Evolutionary conservation across 2,888 invertebrate species (phyloP).

Genomic region (Callosobruchus maculatus): DNA sequence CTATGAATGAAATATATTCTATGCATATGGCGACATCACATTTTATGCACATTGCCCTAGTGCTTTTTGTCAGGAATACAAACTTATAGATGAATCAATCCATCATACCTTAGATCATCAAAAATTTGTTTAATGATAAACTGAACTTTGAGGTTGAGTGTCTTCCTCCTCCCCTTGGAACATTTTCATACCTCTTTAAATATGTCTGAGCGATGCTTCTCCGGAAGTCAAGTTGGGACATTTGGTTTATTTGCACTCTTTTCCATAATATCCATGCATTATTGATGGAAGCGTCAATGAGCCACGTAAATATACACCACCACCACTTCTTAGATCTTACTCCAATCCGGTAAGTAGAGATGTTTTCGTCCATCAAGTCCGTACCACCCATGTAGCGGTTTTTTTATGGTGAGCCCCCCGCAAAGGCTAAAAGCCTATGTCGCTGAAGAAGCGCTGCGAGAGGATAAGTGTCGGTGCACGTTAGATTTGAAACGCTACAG

Average conservation of each 20-base stretch:
- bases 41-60: no score
- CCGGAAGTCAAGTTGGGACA: conserved; percentile 9
- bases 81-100: conserved; percentile 13
- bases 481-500: no score
- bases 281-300: conserved; percentile 7
- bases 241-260: background rate
- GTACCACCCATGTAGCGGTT: conserved; percentile 16
- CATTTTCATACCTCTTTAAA: conserved; percentile 22
- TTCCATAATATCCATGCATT: conserved; percentile 13
- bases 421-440: no score
- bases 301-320: conserved; percentile 16
- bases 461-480: no score
- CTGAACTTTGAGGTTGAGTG: conserved; percentile 10
- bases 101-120: conserved; percentile 16
- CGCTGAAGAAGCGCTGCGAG: no score
- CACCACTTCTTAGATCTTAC: conserved; percentile 16
- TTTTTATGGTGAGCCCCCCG: no score
- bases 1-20: conserved; percentile 8
- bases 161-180: conserved; percentile 11
- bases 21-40: conserved; percentile 16
- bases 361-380: conserved; percentile 17
- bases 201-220: conserved; percentile 14
- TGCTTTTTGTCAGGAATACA: conserved; percentile 12
- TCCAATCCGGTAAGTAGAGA: conserved; percentile 12
- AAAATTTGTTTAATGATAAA: conserved; percentile 9